Evolutionary conservation across 2,888 invertebrate species (phyloP).

Genomic region (Capitulum mitella): DNA sequence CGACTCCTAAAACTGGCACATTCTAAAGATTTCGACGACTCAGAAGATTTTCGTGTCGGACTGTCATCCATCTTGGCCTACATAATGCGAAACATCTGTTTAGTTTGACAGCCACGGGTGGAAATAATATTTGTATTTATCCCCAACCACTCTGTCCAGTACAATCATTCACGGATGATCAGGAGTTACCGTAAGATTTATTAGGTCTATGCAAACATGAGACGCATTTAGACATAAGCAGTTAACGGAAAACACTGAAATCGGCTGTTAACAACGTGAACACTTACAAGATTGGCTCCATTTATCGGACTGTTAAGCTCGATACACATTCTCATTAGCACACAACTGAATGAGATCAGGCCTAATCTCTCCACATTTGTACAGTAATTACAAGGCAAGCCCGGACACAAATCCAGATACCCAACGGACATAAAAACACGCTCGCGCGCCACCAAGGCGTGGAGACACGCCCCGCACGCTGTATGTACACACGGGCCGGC

Average conservation of each 20-base stretch:
- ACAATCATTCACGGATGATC: not conserved
- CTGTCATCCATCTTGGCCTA: too few species aligned
- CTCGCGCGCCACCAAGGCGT: too few species aligned
- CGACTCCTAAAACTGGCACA: too few species aligned
- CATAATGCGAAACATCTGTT: too few species aligned
- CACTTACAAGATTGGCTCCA: not conserved
- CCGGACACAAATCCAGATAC: not conserved
- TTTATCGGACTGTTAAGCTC: not conserved
- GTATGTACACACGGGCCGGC: not conserved
- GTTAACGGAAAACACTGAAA: not conserved
- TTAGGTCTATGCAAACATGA: conserved; percentile 4
- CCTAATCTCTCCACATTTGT: not conserved
- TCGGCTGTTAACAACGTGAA: conserved; percentile 11
- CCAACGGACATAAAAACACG: not conserved
- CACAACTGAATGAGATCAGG: not conserved
- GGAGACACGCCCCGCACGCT: not conserved
- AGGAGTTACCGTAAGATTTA: conserved; percentile 5
- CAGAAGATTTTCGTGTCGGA: too few species aligned
- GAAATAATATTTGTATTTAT: too few species aligned
- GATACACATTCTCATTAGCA: not conserved
- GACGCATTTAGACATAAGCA: conserved; percentile 13
- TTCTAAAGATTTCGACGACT: too few species aligned
- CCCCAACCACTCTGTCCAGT: too few species aligned
- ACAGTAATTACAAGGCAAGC: conserved; percentile 16
- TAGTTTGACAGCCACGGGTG: too few species aligned